Evolutionary conservation across 2,113 vertebrate species (phyloP), one percentile per base, ranked within the genome.

Genomic region (Cryptotis parvus): DNA sequence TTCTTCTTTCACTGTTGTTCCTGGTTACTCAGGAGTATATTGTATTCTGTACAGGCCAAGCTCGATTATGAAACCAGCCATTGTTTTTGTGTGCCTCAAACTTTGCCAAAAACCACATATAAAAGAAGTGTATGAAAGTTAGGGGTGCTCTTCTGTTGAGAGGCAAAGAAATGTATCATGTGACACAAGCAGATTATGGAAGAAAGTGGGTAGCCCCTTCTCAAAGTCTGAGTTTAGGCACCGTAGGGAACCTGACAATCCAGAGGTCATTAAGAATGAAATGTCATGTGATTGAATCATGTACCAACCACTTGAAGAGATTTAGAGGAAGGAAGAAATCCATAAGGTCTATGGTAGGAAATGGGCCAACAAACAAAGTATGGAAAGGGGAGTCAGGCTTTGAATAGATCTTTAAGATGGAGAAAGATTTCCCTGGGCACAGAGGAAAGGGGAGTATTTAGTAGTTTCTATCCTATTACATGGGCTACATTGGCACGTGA

Each of bases 401-500:
- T 39, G 18, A 58, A 15, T 1, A 81, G 65, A 74, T 63, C 73
- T 86, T 77, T 9, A 29, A 75, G 5, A 20, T 63, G 24, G 22
- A 80, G 68, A 76, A 87, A 37, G 9, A 33, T 41, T 72, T 79
- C 72, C 29, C 39, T 22, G 0, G 1, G 20, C 41, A 31, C 29
- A 91, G 27, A 84, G 6, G 39, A 77, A 58, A n/a, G 14, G 4
- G 1, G 31, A 82, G 8, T 31, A 69, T 72, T 76, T 63, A 52
- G 52, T 26, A 55, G 24, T 15, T 83, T 86, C 95, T 35, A 63
- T 84, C 20, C 49, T 22, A 24, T n/a, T n/a, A n/a, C n/a, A n/a
- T n/a, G n/a, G n/a, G n/a, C n/a, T n/a, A n/a, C n/a, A n/a, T n/a
- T n/a, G n/a, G n/a, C n/a, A n/a, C n/a, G n/a, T n/a, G n/a, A n/a